Base-by-base conservation (phyloP, 2,888 invertebrate species). In the Epirrhoe alternata region DNA sequence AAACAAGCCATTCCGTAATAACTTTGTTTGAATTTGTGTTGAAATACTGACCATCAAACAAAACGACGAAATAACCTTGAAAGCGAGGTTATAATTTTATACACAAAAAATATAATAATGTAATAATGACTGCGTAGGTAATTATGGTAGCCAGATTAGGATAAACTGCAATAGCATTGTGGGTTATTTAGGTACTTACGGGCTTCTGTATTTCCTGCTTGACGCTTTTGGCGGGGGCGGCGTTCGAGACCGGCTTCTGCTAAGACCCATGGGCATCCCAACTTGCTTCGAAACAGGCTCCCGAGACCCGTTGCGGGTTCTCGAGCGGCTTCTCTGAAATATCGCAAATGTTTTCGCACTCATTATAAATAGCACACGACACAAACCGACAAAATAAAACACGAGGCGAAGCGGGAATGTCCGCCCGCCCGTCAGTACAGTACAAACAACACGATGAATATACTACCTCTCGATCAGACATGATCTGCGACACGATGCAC, bases 391-490 rank as follows among this genome's bases (percentile, higher is more conserved):
- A 82, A 85, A 86, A 87, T 84, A 83, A 85, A 88, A 85, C 86
- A 88, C 86, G 88, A 85, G 86, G 80, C 86, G 86, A 83, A 84
- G 79, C 81, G 77, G 81, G 80, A 80, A 80, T 76, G 77, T 73
- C 63, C 69, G 65, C 64, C 59, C 74, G 78, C 70, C 75, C 24
- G 70, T 71, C 68, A 63, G 70, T 73, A 77, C 68, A 63, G 70
- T 73, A 77, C 75, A 75, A 77, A 75, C 74, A 72, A 77, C 74
- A 75, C 79, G 52, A 76, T 86, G 89, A 86, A 80, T 83, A 84
- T 84, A 89, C 85, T 89, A 93, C 93, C 92, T 93, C 93, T 84
- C 92, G 87, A 85, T 93, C 93, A 72, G 93, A 93, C 93, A 93
- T 93, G 74, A 78, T 81, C 85, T 74, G 68, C 78, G 70, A 77